Evolutionary conservation across 2,113 vertebrate species (phyloP), one percentile per base, ranked within the genome.

Genomic region (Trogon surrucura): DNA sequence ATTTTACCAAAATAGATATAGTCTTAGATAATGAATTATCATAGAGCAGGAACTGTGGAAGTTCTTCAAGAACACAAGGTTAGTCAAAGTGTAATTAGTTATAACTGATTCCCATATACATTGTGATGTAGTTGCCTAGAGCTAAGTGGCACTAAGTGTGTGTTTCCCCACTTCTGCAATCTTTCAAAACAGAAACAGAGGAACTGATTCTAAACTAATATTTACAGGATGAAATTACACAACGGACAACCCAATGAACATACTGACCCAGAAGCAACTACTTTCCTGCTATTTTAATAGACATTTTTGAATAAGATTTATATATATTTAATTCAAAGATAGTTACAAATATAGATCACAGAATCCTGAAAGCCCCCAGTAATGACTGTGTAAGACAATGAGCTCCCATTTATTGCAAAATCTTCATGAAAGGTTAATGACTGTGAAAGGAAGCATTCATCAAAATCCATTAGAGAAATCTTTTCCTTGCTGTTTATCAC

Each of bases 71-170:
- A 75, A 91, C 16, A 50, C 41, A 83, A 90, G 48, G 69, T 87
- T 85, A 91, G 41, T 89, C 70, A 89, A 58, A 70, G 14, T 79
- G 34, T 67, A 93, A 93, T 93, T 87, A 91, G 10, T 30, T 82
- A 8, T 85, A 91, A 85, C 38, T 93, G 34, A 11, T 32, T 95
- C 61, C 30, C 61, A 72, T 29, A n/a, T 23, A 88, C 2, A 1
- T 71, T 89, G 34, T 69, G 81, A 91, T 78, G 84, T 74, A 0
- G 3, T 53, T 79, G 62, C 66, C 74, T 69, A 29, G 70, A 88
- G 70, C 34, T 57, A 89, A 95, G 58, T 79, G 41, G 16, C 61
- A 72, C 30, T 75, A 53, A 82, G 9, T 53, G 17, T 65, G 23
- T 87, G 26, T 91, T 95, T 85, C 21, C 10, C 12, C 6, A 18